A percentile compares a stretch with the other conserved stretches of the same genome.
These are phyloP conservation scores for Brachypodius melanocephalos DNA, from an alignment of 2,113 vertebrate genomes.

Conservation along the genomic window DNA sequence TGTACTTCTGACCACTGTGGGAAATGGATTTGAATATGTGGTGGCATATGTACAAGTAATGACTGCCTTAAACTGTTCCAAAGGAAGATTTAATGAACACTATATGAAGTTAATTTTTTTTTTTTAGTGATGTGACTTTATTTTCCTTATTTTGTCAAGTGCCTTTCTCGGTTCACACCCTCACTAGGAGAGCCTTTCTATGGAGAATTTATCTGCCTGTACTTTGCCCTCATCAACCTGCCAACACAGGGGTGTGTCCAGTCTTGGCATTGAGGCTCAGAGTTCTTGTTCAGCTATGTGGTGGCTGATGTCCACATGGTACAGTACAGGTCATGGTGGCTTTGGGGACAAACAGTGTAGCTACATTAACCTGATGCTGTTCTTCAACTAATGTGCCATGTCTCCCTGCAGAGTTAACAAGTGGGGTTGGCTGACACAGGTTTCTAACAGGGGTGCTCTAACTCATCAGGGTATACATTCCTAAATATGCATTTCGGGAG, in stretches of 20 bases:
- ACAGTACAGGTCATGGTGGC: background rate
- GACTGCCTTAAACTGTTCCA: background rate
- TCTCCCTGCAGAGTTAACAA: background rate
- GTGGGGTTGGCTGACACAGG: background rate
- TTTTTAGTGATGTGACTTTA: background rate
- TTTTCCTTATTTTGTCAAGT: background rate
- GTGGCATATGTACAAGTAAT: background rate
- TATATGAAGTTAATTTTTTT: background rate
- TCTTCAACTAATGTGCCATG: background rate
- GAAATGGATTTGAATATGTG: background rate
- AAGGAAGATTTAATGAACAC: background rate
- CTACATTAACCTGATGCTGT: background rate
- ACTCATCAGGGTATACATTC: background rate
- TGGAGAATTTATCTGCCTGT: background rate
- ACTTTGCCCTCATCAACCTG: background rate
- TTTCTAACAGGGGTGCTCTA: background rate
- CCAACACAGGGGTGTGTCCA: background rate
- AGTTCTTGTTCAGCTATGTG: background rate
- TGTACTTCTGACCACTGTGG: background rate
- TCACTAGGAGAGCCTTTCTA: background rate
- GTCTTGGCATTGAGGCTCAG: background rate
- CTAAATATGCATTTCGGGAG: background rate
- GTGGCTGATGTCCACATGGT: background rate
- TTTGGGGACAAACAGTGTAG: background rate
- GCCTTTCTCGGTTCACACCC: background rate